Evolutionary conservation across 1,140 invertebrate species (phyloP).

Genomic region (Drosophila pallidifrons): DNA sequence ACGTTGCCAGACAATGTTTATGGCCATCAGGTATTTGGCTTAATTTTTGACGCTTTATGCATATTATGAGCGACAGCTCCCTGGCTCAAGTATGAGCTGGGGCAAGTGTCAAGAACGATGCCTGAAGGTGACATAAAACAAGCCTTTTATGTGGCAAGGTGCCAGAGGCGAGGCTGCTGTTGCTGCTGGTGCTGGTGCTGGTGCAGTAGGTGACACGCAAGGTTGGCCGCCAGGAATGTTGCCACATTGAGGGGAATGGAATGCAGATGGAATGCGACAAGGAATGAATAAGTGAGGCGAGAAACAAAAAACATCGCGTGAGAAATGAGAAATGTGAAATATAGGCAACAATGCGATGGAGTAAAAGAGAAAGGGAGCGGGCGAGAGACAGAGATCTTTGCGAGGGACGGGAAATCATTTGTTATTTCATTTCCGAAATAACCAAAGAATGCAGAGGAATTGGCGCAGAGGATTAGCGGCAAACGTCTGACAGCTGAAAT

Average conservation of each 20-base stretch:
- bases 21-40: slow-evolving; percentile 39
- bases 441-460: slow-evolving; percentile 59
- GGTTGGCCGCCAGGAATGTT: slow-evolving; percentile 50
- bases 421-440: slow-evolving; percentile 74
- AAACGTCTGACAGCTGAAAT: slow-evolving; percentile 61
- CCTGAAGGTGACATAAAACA: slow-evolving; percentile 76
- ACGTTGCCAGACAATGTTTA: slow-evolving; percentile 36
- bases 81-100: slow-evolving; percentile 12
- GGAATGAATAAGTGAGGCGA: slow-evolving; percentile 41
- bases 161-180: slow-evolving; percentile 36
- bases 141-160: slow-evolving; percentile 74
- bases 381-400: neutral
- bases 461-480: slow-evolving; percentile 66
- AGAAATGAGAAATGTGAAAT: slow-evolving; percentile 52
- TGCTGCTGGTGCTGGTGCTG: slow-evolving; percentile 41
- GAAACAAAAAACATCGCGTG: slow-evolving; percentile 52
- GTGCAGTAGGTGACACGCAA: slow-evolving; percentile 77
- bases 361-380: neutral
- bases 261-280: slow-evolving; percentile 45
- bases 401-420: slow-evolving; percentile 57
- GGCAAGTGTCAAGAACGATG: slow-evolving; percentile 25
- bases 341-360: slow-evolving; percentile 23
- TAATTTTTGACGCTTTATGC: slow-evolving; percentile 62
- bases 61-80: slow-evolving; percentile 59
- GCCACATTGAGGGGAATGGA: slow-evolving; percentile 20